phyloP scores from a whole-genome alignment of 2,797 vertebrate species.

The Odontamblyopus lacepedii region DNA sequence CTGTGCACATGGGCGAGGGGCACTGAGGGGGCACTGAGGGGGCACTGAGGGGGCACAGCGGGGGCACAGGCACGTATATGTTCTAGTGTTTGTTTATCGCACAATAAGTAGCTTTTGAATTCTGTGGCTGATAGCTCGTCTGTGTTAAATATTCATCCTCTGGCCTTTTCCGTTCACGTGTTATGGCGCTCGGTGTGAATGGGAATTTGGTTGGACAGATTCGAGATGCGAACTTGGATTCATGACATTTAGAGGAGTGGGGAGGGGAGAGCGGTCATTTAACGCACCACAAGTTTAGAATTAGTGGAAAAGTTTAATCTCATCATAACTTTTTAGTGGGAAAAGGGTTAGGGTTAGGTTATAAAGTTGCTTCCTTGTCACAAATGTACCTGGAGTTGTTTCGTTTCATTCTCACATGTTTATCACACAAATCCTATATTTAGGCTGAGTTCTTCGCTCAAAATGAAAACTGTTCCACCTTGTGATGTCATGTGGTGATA shows the following conservation, averaged over 20 bases:
- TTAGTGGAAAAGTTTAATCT: not conserved
- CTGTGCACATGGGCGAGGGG: conserved; percentile 46
- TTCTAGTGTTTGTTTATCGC: conserved; percentile 50
- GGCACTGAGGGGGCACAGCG: conserved; percentile 32
- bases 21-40: conserved; percentile 25
- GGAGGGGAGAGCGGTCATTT: conserved; percentile 9
- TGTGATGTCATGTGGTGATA: too few relatives aligned
- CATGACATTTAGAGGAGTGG: conserved; percentile 50
- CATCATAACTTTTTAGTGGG: not conserved
- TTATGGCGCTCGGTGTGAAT: conserved; percentile 54
- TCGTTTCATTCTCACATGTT: too few relatives aligned
- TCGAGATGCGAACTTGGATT: conserved; percentile 41
- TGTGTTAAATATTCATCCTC: conserved; percentile 67
- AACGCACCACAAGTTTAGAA: conserved; percentile 19
- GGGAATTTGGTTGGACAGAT: conserved; percentile 44
- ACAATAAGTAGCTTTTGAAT: conserved; percentile 30
- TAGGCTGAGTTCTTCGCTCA: too few relatives aligned
- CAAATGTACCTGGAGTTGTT: too few relatives aligned
- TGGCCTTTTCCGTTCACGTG: conserved; percentile 62
- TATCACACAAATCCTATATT: too few relatives aligned
- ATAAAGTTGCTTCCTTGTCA: too few relatives aligned
- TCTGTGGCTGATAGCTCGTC: conserved; percentile 49
- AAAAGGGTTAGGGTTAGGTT: too few relatives aligned
- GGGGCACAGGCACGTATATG: conserved; percentile 52
- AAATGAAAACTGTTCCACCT: too few relatives aligned